phyloP scores from a whole-genome alignment of 2,888 invertebrate species.

The Yponomeuta plumbellus region DNA sequence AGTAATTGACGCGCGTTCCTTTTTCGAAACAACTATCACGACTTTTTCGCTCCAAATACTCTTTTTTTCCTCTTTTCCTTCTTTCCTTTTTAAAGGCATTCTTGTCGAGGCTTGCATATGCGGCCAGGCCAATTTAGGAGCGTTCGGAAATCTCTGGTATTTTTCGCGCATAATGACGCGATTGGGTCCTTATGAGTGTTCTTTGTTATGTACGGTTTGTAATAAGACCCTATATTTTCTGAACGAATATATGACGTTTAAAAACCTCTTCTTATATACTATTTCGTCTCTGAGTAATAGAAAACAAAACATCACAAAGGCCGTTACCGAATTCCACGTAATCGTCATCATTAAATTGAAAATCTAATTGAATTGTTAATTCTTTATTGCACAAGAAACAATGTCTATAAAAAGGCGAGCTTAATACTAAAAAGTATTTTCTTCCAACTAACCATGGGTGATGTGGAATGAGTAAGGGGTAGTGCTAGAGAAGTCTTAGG shows the following conservation, averaged over 20 bases:
- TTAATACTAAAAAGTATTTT: no score
- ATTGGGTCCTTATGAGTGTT: neutral
- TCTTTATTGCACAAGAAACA: no score
- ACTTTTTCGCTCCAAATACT: conserved; percentile 72
- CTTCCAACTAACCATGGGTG: no score
- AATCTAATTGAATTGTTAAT: no score
- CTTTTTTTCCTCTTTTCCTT: conserved; percentile 46
- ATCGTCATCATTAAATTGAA: no score
- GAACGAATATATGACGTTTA: conserved; percentile 9
- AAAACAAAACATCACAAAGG: neutral
- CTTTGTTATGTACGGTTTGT: neutral
- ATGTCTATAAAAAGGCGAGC: no score
- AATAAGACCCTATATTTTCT: neutral
- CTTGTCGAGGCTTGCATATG: conserved; percentile 47
- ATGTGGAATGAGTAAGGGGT: no score
- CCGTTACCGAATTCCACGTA: neutral
- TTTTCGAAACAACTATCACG: conserved; percentile 74
- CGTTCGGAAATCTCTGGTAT: conserved; percentile 65
- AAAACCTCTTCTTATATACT: neutral
- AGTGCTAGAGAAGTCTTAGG: no score
- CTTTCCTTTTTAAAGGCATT: conserved; percentile 51
- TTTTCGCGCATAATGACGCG: conserved; percentile 25
- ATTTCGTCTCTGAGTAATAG: no score
- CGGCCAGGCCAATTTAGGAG: conserved; percentile 56
- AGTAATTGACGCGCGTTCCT: conserved; percentile 70